Base-by-base conservation (phyloP, 2,797 vertebrate species). In the Enteromius argenteus region DNA sequence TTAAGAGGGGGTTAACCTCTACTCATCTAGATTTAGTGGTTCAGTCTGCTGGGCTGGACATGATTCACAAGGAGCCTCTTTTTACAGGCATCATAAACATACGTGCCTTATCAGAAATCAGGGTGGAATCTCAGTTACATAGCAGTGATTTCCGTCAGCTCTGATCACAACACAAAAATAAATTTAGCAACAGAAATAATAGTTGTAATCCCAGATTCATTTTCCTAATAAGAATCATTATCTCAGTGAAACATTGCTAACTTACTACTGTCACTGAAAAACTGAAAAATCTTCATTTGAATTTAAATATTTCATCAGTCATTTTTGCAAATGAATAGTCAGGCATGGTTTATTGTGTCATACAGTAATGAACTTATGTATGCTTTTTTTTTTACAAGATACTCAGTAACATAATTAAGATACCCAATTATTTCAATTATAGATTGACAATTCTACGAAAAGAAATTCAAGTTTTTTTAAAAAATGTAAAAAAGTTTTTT, bases 81-180 rank as follows among this genome's bases (percentile, higher is more conserved):
- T 86, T 87, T 86, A 86, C 58, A 74, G 72, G 64, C 39, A 69
- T 86, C 64, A 84, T 89, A 85, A 78, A 90, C 56, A 68, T 81
- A 11, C 7, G 32, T 13, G 44, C 0, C 4, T 77, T 89, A 88
- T 88, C 87, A 80, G 60, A 83, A 3, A 30, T 42, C 62, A 46
- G 86, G 86, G 86, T 87, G 75, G 44, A 60, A 42, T 51, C 60
- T 75, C 32, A 37, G 51, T 67, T 44, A 86, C 64, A 74, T 3
- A 76, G 64, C 58, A 78, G 79, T 86, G 86, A 88, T 86, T 86
- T 39, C 51, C 19, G 14, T 35, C 9, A 62, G n/a, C 46, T 81
- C 64, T 56, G 30, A n/a, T 64, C 64, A 76, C 37, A 69, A 46
- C 74, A 58, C 46, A 75, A n/a, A 14, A 80, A 51, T 67, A 11